Percentiles rank a stretch among this genome's conserved stretches.
These are phyloP conservation scores for Sebastes itinus DNA, from an alignment of 2,797 vertebrate genomes.

Conservation along the genomic window DNA sequence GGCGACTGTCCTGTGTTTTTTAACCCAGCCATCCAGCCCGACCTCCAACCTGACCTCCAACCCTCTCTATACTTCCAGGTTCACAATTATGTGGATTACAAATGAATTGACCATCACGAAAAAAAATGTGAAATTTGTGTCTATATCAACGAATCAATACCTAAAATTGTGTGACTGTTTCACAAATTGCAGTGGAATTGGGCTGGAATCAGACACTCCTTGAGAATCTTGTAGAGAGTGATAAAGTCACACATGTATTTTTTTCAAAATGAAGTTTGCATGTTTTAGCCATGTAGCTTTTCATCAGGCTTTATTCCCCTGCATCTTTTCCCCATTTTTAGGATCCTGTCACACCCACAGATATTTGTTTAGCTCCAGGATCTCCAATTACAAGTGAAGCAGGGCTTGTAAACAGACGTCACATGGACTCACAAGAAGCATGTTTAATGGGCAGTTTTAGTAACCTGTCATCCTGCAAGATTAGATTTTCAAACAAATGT, in stretches of 20 bases:
- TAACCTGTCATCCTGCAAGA: slow-evolving; percentile 52
- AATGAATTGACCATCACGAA: too few species aligned
- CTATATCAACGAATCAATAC: too few species aligned
- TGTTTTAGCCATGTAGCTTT: background rate
- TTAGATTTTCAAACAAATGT: slow-evolving; percentile 40
- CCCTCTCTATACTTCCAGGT: too few species aligned
- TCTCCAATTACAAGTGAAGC: slow-evolving; percentile 50
- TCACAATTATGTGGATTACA: too few species aligned
- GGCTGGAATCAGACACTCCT: background rate
- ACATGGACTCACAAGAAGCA: slow-evolving; percentile 42
- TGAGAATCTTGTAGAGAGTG: background rate
- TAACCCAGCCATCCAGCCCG: too few species aligned
- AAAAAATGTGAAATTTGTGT: too few species aligned
- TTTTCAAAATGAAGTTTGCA: background rate
- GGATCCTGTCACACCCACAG: background rate
- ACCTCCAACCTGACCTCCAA: too few species aligned
- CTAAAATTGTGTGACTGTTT: too few species aligned
- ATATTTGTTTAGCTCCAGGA: slow-evolving; percentile 45
- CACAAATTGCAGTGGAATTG: too few species aligned
- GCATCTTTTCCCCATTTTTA: background rate
- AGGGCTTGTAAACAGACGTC: slow-evolving; percentile 46
- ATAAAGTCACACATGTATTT: background rate
- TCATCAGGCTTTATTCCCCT: background rate
- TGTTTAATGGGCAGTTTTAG: slow-evolving; percentile 60
- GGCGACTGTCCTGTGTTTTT: too few species aligned